phyloP scores from a whole-genome alignment of 2,113 vertebrate species.

The Raphicerus campestris region DNA sequence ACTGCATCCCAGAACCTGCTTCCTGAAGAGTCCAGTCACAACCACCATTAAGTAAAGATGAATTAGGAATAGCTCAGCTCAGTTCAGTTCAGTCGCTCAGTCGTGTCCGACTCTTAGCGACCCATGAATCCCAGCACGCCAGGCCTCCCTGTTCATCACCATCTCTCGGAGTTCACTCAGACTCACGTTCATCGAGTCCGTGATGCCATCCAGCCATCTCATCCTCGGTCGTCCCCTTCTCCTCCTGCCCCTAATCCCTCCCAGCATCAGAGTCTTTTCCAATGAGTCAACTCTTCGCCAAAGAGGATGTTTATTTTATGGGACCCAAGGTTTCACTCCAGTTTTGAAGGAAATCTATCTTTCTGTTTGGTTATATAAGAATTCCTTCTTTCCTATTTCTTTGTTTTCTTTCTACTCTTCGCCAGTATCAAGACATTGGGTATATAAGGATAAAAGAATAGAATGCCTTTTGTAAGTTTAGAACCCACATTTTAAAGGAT shows the following conservation, averaged over 20 bases:
- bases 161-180: too few species aligned
- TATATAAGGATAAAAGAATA: neutral
- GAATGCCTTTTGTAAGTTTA: neutral
- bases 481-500: neutral
- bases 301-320: neutral
- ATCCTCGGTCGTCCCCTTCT: too few species aligned
- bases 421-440: neutral
- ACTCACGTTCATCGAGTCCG: too few species aligned
- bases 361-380: neutral
- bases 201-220: too few species aligned
- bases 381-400: neutral
- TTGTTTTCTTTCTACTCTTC: neutral
- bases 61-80: too few species aligned
- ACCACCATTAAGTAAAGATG: fast-evolving
- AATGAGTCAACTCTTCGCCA: too few species aligned
- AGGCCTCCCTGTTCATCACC: too few species aligned
- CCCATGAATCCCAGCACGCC: too few species aligned
- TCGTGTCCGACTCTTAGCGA: too few species aligned
- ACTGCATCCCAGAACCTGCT: neutral
- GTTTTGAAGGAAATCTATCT: neutral
- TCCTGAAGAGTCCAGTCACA: neutral
- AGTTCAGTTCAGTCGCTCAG: too few species aligned
- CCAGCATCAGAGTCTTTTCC: too few species aligned
- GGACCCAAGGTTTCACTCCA: neutral
- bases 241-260: too few species aligned